Evolutionary conservation across 2,888 invertebrate genomes (phyloP).

Genomic region (Clunio marinus): DNA sequence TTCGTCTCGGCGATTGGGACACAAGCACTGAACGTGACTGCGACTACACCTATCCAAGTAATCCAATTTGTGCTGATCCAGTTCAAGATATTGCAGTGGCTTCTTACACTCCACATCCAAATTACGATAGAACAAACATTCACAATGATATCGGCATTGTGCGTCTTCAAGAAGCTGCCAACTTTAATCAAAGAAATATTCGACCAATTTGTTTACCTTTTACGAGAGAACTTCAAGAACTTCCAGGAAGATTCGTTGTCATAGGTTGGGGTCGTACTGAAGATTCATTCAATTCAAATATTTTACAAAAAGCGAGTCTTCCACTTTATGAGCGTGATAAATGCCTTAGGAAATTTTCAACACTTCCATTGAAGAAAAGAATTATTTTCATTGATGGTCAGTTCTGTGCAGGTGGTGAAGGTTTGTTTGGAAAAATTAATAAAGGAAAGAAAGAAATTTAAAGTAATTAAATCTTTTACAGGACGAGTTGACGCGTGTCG

Average conservation of each 20-base stretch:
- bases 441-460: neutral
- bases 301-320: constrained; percentile 41
- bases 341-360: constrained; percentile 41
- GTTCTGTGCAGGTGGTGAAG: constrained; percentile 44
- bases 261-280: constrained; percentile 45
- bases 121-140: constrained; percentile 41
- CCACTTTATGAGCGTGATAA: constrained; percentile 40
- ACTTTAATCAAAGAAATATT: constrained; percentile 41
- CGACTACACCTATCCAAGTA: constrained; percentile 40
- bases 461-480: neutral
- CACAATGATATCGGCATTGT: constrained; percentile 44
- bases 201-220: constrained; percentile 44
- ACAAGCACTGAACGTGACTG: constrained; percentile 43
- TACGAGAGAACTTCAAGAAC: constrained; percentile 12
- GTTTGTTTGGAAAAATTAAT: neutral
- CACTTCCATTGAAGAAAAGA: neutral
- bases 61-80: constrained; percentile 42
- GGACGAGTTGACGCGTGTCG: constrained; percentile 42
- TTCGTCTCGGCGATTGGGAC: constrained; percentile 45
- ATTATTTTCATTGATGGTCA: constrained; percentile 41
- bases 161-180: constrained; percentile 41
- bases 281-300: constrained; percentile 26
- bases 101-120: constrained; percentile 41
- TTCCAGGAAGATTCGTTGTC: constrained; percentile 39
- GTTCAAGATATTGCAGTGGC: constrained; percentile 43